phyloP scores from a whole-genome alignment of 2,797 vertebrate species.

The Myotis daubentonii region DNA sequence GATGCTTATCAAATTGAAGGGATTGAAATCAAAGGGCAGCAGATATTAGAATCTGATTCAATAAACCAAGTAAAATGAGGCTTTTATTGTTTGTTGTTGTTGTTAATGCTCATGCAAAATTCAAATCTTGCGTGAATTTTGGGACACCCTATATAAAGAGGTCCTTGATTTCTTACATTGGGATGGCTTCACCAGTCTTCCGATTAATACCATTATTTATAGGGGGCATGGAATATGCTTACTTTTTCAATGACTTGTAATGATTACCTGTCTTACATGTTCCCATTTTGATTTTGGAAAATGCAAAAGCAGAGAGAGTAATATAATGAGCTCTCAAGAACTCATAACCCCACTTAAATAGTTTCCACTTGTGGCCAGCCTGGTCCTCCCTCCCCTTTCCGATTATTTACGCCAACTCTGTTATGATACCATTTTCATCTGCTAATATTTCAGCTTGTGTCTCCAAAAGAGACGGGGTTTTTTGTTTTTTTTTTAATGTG shows the following conservation, averaged over 20 bases:
- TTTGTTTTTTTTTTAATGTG: background rate
- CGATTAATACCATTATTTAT: background rate
- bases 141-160: background rate
- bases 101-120: too few species aligned
- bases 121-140: too few species aligned
- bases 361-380: background rate
- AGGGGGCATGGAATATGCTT: background rate
- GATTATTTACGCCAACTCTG: background rate
- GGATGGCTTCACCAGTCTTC: background rate
- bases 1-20: too few species aligned
- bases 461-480: background rate
- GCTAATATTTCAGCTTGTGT: background rate
- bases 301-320: background rate
- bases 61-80: too few species aligned
- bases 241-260: background rate
- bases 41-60: too few species aligned
- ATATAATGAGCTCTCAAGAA: background rate
- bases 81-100: too few species aligned
- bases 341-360: background rate
- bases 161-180: conserved; percentile 28
- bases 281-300: conserved; percentile 9
- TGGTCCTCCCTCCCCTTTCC: background rate
- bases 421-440: background rate
- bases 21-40: too few species aligned
- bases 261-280: background rate